phyloP scores from a whole-genome alignment of 2,888 invertebrate species.

The Drosophila buzzatii region DNA sequence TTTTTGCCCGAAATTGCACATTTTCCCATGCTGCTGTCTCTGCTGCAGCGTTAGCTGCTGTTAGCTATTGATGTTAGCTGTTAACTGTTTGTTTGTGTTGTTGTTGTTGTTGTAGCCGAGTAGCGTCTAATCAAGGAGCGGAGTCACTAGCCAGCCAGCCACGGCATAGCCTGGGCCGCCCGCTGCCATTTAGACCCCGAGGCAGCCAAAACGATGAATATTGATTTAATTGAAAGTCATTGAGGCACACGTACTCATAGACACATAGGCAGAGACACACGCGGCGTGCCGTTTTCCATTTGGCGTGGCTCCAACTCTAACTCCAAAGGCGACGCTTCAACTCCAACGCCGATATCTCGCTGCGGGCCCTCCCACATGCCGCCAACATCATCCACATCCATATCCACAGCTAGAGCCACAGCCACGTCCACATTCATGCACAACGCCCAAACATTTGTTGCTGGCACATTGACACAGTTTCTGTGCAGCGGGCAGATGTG shows the following conservation, averaged over 20 bases:
- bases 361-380: constrained; percentile 73
- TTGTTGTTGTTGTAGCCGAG: constrained; percentile 40
- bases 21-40: constrained; percentile 80
- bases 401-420: constrained; percentile 20
- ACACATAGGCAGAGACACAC: constrained; percentile 42
- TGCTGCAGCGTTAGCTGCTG: constrained; percentile 33
- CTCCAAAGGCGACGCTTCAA: constrained; percentile 49
- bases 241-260: constrained; percentile 72
- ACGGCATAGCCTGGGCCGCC: constrained; percentile 58
- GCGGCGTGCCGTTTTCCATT: constrained; percentile 55
- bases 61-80: constrained; percentile 37
- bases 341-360: constrained; percentile 44
- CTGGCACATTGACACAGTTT: constrained; percentile 76
- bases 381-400: constrained; percentile 44
- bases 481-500: constrained; percentile 72
- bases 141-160: constrained; percentile 48
- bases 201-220: constrained; percentile 81
- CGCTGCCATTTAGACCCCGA: constrained; percentile 75
- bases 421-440: constrained; percentile 28
- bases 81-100: constrained; percentile 35
- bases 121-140: constrained; percentile 79
- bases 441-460: constrained; percentile 68
- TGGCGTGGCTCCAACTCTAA: constrained; percentile 70
- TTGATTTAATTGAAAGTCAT: constrained; percentile 84
- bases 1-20: constrained; percentile 82